A percentile compares a stretch with the other conserved stretches of the same genome.
Evolutionary conservation across 2,888 invertebrate genomes (phyloP).

Genomic region (Drosophila mulleri): DNA sequence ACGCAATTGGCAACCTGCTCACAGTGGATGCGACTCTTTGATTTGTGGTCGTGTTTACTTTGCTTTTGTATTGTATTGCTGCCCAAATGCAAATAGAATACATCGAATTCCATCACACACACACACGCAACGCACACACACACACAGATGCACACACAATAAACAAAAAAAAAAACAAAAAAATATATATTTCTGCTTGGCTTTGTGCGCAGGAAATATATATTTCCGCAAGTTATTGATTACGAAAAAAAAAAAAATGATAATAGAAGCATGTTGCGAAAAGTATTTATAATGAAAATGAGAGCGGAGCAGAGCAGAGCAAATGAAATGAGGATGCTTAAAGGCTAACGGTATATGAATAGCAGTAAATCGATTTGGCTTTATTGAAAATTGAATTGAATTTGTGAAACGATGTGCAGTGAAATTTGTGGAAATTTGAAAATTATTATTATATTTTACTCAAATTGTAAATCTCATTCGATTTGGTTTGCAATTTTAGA

Average conservation of each 20-base stretch:
- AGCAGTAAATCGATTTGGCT: not conserved
- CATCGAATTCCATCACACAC: not conserved
- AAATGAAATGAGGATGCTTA: not conserved
- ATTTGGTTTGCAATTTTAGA: not conserved
- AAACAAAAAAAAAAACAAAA: not conserved
- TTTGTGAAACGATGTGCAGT: not conserved
- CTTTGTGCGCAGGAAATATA: conserved; percentile 26
- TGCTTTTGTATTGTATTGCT: conserved; percentile 2
- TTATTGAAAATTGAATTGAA: conserved; percentile 1
- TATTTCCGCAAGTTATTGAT: conserved; percentile 66
- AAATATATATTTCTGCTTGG: conserved; percentile 4
- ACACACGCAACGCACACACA: not conserved
- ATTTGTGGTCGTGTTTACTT: conserved; percentile 10
- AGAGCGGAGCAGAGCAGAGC: not conserved
- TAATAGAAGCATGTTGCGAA: conserved; percentile 3
- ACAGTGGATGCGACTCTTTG: conserved; percentile 7
- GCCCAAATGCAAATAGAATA: conserved; percentile 10
- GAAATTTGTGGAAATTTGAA: not conserved
- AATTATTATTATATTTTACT: not conserved
- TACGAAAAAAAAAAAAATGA: conserved; percentile 37
- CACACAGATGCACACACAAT: not conserved
- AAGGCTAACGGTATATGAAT: not conserved
- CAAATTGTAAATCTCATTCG: not conserved
- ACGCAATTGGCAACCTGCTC: not conserved
- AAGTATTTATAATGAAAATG: conserved; percentile 13